phyloP scores from a whole-genome alignment of 1,140 invertebrate species.

The Micrasema minimum region DNA sequence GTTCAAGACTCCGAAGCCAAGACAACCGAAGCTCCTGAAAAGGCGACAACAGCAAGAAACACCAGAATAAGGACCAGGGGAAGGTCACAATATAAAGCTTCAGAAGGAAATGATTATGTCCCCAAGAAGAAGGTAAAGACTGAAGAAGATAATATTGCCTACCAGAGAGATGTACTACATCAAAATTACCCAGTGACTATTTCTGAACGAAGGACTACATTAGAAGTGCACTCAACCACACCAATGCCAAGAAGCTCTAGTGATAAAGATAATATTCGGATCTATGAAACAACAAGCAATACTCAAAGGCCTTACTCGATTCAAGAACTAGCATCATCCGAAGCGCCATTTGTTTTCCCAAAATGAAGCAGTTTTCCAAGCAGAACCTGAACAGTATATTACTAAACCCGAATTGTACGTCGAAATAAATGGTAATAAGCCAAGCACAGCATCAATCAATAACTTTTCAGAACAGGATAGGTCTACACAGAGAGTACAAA shows the following conservation, averaged over 20 bases:
- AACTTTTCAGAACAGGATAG: slow-evolving; percentile 35
- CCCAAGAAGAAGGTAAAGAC: slow-evolving; percentile 59
- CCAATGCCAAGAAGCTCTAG: slow-evolving; percentile 40
- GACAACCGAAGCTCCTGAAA: slow-evolving; percentile 64
- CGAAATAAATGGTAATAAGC: slow-evolving; percentile 39
- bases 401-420: slow-evolving; percentile 47
- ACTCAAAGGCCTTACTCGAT: slow-evolving; percentile 36
- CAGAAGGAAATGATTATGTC: slow-evolving; percentile 47
- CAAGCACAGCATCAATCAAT: slow-evolving; percentile 13
- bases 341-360: slow-evolving; percentile 37
- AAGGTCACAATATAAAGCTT: slow-evolving; percentile 60
- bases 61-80: slow-evolving; percentile 59
- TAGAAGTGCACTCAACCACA: slow-evolving; percentile 45
- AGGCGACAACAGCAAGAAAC: slow-evolving; percentile 56
- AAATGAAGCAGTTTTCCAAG: slow-evolving; percentile 50
- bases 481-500: slow-evolving; percentile 24
- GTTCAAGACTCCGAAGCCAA: slow-evolving; percentile 61
- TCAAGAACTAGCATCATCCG: slow-evolving; percentile 25
- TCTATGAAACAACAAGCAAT: slow-evolving; percentile 49
- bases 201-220: slow-evolving; percentile 63
- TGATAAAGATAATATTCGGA: slow-evolving; percentile 47
- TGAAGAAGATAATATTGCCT: slow-evolving; percentile 64
- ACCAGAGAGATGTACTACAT: slow-evolving; percentile 70
- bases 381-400: slow-evolving; percentile 46
- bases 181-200: slow-evolving; percentile 70